A percentile compares a stretch with the other conserved stretches of the same genome.
Evolutionary conservation across 2,797 vertebrate genomes (phyloP).

Genomic region (Enteromius thamalakanensis): DNA sequence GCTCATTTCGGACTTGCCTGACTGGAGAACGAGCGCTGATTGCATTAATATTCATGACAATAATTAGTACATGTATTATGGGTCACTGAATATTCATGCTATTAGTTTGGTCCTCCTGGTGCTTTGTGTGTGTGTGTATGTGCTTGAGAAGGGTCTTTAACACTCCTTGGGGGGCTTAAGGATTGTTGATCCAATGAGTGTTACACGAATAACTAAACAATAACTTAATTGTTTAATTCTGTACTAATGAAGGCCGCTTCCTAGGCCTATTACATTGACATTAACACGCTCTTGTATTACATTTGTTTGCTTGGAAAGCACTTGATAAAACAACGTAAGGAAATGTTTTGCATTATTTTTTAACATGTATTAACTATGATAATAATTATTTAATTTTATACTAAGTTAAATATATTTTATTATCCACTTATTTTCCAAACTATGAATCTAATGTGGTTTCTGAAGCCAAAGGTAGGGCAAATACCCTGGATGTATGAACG

Average conservation of each 20-base stretch:
- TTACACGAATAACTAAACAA: constrained; percentile 43
- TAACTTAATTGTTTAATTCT: constrained; percentile 38
- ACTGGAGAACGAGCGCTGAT: constrained; percentile 88
- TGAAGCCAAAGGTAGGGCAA: neutral
- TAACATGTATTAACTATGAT: neutral
- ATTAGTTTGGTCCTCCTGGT: constrained; percentile 94
- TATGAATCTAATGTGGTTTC: neutral
- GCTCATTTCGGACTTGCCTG: constrained; percentile 90
- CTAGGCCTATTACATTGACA: neutral
- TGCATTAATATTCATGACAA: constrained; percentile 99
- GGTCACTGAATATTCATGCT: constrained; percentile 99
- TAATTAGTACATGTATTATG: constrained; percentile 95
- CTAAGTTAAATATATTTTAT: neutral
- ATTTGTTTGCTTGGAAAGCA: neutral
- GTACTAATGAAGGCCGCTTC: constrained; percentile 4
- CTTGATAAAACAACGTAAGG: neutral
- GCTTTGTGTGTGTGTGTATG: constrained; percentile 74
- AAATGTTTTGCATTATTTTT: neutral
- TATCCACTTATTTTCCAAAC: neutral
- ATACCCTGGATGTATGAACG: neutral
- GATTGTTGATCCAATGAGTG: constrained; percentile 54
- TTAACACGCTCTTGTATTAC: neutral
- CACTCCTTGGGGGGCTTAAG: constrained; percentile 49
- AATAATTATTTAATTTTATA: neutral
- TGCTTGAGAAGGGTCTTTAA: constrained; percentile 45